Percentiles rank a stretch among this genome's conserved stretches.
These are phyloP conservation scores for Drosophila mercatorum DNA, from an alignment of 2,888 invertebrate genomes.

Conservation along the genomic window DNA sequence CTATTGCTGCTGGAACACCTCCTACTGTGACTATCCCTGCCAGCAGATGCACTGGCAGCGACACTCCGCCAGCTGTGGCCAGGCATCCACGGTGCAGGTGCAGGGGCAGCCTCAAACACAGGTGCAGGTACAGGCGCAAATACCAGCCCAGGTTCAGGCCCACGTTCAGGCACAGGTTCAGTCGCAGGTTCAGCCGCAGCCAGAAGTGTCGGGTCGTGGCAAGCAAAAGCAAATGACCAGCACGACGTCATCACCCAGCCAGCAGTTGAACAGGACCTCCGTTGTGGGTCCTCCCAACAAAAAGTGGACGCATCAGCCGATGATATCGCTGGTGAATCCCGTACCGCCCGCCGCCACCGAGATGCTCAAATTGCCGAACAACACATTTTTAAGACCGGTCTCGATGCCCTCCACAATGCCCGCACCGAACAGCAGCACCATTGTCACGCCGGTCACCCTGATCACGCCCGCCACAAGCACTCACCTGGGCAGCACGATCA, in stretches of 20 bases:
- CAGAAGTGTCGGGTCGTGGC: conserved; percentile 5
- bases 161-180: conserved; percentile 13
- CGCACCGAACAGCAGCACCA: conserved; percentile 33
- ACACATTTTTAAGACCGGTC: conserved; percentile 81
- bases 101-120: conserved; percentile 10
- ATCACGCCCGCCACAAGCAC: conserved; percentile 48
- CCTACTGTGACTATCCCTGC: conserved; percentile 95
- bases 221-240: conserved; percentile 29
- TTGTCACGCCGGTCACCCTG: conserved; percentile 32
- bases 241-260: conserved; percentile 15
- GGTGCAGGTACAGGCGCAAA: not conserved
- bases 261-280: conserved; percentile 32
- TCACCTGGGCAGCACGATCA: conserved; percentile 38
- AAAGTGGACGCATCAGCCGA: conserved; percentile 58
- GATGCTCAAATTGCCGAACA: conserved; percentile 80
- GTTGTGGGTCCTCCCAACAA: conserved; percentile 34
- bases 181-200: not conserved
- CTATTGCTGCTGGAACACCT: conserved; percentile 98
- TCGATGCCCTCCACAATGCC: conserved; percentile 46
- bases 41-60: conserved; percentile 94
- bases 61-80: conserved; percentile 86
- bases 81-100: conserved; percentile 38
- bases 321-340: conserved; percentile 50
- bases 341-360: conserved; percentile 56
- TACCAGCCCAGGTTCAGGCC: conserved; percentile 25